Conservation (phyloP, 2,888 invertebrate species). For the Macaria liturata region DNA sequence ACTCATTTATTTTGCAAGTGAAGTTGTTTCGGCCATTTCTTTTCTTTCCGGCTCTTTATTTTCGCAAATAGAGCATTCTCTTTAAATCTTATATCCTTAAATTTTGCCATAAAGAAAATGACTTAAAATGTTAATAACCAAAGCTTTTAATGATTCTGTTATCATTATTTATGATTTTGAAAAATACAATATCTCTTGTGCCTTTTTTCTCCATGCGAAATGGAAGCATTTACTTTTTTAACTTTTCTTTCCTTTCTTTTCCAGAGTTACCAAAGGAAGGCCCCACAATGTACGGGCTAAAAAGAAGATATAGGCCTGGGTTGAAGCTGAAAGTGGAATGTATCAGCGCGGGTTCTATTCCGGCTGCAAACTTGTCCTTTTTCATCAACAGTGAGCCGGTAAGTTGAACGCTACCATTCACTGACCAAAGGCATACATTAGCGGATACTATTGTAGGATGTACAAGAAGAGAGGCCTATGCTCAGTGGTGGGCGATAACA, state of each 20-base stretch:
- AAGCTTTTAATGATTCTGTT: too few species aligned
- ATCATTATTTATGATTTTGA: too few species aligned
- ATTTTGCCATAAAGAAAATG: too few species aligned
- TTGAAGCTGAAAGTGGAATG: conserved; percentile 71
- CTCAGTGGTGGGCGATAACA: too few species aligned
- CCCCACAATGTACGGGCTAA: conserved; percentile 63
- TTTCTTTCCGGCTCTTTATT: conserved; percentile 1
- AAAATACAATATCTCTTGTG: too few species aligned
- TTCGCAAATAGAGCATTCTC: background rate
- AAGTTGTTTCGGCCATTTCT: background rate
- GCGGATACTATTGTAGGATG: too few species aligned
- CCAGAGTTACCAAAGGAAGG: conserved; percentile 62
- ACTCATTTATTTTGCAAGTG: conserved; percentile 2
- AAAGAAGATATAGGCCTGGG: conserved; percentile 62
- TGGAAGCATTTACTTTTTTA: too few species aligned
- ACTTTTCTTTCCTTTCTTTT: too few species aligned
- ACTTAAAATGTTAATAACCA: too few species aligned
- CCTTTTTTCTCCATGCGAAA: too few species aligned
- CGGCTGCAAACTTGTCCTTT: conserved; percentile 71
- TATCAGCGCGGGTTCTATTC: conserved; percentile 62
- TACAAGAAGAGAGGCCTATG: too few species aligned
- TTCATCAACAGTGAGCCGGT: conserved; percentile 72
- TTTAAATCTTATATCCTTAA: too few species aligned
- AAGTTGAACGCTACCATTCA: conserved; percentile 32
- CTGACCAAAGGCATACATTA: background rate